Conservation (phyloP, 2,888 invertebrate genomes). For the Pteria penguin region DNA sequence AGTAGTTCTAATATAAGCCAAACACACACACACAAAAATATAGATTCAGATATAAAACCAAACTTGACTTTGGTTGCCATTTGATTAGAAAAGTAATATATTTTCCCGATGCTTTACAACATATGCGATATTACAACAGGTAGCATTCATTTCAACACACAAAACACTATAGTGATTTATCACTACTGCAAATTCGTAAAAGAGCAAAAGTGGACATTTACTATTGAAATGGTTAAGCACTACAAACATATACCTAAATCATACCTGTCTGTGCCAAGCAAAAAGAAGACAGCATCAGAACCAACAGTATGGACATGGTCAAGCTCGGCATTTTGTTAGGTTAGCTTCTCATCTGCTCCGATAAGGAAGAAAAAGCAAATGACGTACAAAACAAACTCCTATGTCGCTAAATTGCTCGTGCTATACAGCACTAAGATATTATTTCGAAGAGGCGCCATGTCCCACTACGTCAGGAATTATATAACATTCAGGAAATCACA, state of each 20-base stretch:
- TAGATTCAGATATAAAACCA: no score
- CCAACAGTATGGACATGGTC: background rate
- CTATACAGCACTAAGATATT: no score
- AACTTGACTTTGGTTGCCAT: no score
- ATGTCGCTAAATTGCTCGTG: no score
- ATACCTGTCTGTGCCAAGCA: conserved; percentile 1
- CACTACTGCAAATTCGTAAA: background rate
- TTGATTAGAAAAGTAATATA: no score
- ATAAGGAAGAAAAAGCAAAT: background rate
- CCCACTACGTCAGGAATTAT: no score
- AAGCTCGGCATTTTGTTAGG: background rate
- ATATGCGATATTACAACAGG: background rate
- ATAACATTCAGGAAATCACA: no score
- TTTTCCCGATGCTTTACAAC: no score
- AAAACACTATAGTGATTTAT: background rate
- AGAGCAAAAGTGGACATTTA: no score
- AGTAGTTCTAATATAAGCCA: no score
- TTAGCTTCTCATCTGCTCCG: background rate
- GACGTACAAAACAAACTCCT: background rate
- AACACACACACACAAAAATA: no score
- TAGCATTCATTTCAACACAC: background rate
- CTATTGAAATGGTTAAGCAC: background rate
- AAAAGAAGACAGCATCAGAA: background rate
- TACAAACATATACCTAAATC: background rate
- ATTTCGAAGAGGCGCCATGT: no score